Evolutionary conservation across 1,140 invertebrate species (phyloP).

Genomic region (Fopius arisanus): DNA sequence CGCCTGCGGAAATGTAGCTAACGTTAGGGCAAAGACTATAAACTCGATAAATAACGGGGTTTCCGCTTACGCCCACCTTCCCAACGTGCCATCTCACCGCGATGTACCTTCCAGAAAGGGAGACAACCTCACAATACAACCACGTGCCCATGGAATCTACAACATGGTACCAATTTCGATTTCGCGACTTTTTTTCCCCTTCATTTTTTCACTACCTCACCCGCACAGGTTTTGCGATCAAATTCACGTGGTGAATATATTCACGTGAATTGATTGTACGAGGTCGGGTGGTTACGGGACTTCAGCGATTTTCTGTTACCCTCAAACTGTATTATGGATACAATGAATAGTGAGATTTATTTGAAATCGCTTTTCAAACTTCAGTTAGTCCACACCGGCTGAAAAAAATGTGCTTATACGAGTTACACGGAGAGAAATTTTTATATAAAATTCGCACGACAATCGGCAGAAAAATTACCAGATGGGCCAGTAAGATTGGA

Average conservation of each 20-base stretch:
- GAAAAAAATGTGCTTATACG: no score
- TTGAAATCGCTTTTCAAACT: background rate
- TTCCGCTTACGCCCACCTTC: slow-evolving; percentile 44
- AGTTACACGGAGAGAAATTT: no score
- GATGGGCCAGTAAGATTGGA: no score
- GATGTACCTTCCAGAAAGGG: background rate
- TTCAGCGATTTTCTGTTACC: background rate
- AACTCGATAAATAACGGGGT: slow-evolving; percentile 48
- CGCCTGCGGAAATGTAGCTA: slow-evolving; percentile 41
- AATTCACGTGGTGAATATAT: slow-evolving; percentile 1
- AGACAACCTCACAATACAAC: background rate
- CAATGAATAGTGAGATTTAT: slow-evolving; percentile 2
- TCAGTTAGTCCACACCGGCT: no score
- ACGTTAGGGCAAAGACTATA: slow-evolving; percentile 36
- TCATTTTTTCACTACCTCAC: background rate
- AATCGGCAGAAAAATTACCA: no score
- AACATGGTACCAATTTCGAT: background rate
- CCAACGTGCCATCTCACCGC: slow-evolving; percentile 39
- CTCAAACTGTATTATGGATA: background rate
- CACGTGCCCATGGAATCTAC: background rate
- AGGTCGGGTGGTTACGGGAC: background rate
- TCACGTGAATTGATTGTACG: slow-evolving; percentile 14
- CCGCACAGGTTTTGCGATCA: background rate
- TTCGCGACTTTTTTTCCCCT: background rate
- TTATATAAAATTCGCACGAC: no score